Conservation (phyloP, 2,797 vertebrate species). For the Sebastes nivosus region DNA sequence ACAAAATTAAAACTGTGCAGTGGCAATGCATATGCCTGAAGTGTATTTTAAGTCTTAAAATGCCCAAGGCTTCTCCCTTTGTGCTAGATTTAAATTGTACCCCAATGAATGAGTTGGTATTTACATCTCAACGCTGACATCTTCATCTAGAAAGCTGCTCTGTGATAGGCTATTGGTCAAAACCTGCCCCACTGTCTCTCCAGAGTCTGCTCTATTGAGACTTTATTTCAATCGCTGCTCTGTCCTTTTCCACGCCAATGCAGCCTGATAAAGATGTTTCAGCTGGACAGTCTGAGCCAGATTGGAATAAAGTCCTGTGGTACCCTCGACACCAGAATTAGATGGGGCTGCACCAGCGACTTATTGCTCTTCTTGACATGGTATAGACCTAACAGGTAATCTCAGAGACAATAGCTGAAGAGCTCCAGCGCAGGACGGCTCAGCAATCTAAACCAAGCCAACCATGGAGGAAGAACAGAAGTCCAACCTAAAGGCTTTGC, state of each 20-base stretch:
- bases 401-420: constrained; percentile 54
- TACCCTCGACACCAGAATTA: constrained; percentile 53
- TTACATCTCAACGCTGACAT: neutral
- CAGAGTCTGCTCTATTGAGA: constrained; percentile 46
- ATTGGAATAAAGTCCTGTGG: constrained; percentile 48
- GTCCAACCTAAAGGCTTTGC: constrained; percentile 9
- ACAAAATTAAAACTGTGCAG: constrained; percentile 10
- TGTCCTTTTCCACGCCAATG: constrained; percentile 33
- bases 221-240: constrained; percentile 27
- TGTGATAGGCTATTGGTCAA: constrained; percentile 39
- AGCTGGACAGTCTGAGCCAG: constrained; percentile 60
- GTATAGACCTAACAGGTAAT: constrained; percentile 71
- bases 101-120: neutral
- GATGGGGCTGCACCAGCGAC: constrained; percentile 55
- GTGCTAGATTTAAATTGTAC: neutral
- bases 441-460: constrained; percentile 49
- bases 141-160: constrained; percentile 4
- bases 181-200: constrained; percentile 24
- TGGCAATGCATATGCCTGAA: neutral
- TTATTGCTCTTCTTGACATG: constrained; percentile 68
- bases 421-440: neutral
- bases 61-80: neutral
- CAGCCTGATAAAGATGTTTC: constrained; percentile 68
- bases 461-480: constrained; percentile 19
- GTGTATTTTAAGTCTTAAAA: neutral